Evolutionary conservation across 2,113 vertebrate species (phyloP).

Genomic region (Myrmecobius fasciatus): DNA sequence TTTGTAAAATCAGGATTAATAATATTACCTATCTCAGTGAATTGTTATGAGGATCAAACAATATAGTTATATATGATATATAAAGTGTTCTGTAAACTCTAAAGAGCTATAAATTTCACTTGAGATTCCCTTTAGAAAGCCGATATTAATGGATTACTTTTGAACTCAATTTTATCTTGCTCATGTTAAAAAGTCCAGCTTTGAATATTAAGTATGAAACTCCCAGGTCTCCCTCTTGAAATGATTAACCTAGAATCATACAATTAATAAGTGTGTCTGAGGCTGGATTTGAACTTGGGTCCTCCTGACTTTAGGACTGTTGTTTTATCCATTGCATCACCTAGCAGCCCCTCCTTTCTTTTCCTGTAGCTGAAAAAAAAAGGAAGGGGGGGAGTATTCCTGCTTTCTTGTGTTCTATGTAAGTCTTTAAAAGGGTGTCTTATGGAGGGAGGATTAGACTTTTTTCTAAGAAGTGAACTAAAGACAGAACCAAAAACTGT

Average conservation of each 20-base stretch:
- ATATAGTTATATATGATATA: neutral
- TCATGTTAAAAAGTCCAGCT: neutral
- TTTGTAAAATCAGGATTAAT: too few species aligned
- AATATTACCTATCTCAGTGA: neutral
- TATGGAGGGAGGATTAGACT: neutral
- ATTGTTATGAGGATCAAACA: neutral
- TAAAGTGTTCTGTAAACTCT: neutral
- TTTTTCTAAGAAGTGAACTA: neutral
- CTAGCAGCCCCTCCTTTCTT: too few species aligned
- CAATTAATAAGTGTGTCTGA: too few species aligned
- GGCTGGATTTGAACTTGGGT: too few species aligned
- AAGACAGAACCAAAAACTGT: neutral
- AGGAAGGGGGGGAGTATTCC: neutral
- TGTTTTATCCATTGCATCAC: neutral
- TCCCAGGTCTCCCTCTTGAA: neutral
- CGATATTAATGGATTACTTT: neutral
- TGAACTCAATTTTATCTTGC: neutral
- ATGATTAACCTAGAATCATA: neutral
- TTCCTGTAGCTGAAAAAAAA: too few species aligned
- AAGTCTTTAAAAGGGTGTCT: neutral
- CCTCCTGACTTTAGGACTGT: neutral
- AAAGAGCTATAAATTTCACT: neutral
- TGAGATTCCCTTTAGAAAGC: neutral
- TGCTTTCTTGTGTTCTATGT: neutral
- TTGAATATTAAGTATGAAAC: neutral